Evolutionary conservation across 2,113 vertebrate genomes (phyloP), one percentile per base, ranked within the genome.

Genomic region (Podocnemis expansa): DNA sequence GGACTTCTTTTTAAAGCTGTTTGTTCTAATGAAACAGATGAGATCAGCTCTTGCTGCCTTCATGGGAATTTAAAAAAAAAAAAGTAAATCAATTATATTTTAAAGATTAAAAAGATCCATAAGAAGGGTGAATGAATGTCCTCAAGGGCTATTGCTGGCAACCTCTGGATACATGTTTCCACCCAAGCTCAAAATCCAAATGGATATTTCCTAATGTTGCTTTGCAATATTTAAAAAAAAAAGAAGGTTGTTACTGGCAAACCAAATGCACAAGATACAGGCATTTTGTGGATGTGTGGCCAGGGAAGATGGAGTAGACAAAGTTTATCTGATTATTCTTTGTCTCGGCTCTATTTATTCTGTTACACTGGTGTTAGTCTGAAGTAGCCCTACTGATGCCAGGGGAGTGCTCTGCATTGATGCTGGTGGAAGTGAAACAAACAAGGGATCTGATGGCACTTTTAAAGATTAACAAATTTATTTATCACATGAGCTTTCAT

Each of bases 1-100:
- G 96, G 96, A 95, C 94, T 95, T 97, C 93, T 91, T 95, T 97
- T 94, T 96, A 91, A 95, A 97, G 87, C 96, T 96, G 93, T 96
- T 96, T 93, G 94, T 95, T 94, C 89, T 96, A 93, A 96, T 95
- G 92, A 97, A 95, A 94, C 90, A 86, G 82, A 92, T 8, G 82
- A 95, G 91, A 92, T 88, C 56, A 91, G 85, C n/a, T 96, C 85
- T 80, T 91, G 87, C 93, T 90, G 92, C 79, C 89, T 95, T 93
- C 89, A 78, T 76, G 89, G 87, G 75, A 82, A 85, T 88, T 85
- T 47, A 56, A 55, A 55, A 84, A n/a, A n/a, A n/a, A 80, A 80
- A 94, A 93, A 89, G 78, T 85, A 88, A 91, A 88, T 94, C 94
- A 96, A 96, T 95, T 95, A 78, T 94, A 94, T 94, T 96, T 97